Conservation (phyloP, 2,113 vertebrate genomes). For the Todiramphus chloris region DNA sequence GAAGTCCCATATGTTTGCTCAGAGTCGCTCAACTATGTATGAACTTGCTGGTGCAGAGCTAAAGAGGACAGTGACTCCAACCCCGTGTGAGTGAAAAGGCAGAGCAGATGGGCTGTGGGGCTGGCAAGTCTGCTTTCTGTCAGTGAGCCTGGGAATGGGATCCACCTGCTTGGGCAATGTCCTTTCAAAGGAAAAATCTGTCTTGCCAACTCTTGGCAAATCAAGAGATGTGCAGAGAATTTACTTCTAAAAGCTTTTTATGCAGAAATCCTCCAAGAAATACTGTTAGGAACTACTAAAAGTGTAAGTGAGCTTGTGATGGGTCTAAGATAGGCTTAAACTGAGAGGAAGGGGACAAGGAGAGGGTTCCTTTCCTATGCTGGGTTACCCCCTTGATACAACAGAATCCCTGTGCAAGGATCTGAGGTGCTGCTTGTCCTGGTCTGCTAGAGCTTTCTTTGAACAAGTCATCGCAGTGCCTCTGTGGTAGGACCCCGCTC, state of each 20-base stretch:
- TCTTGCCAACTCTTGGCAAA: neutral
- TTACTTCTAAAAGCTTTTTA: neutral
- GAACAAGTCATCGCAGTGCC: neutral
- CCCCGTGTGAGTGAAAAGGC: fast-evolving
- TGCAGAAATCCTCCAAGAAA: neutral
- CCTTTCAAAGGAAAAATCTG: neutral
- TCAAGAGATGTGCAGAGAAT: neutral
- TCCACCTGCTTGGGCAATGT: neutral
- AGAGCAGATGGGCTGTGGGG: neutral
- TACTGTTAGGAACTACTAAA: neutral
- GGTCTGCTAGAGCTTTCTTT: neutral
- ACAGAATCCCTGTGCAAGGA: neutral
- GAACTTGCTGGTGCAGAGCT: neutral
- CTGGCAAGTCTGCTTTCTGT: neutral
- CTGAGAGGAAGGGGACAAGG: neutral
- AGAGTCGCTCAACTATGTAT: neutral
- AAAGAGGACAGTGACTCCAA: neutral
- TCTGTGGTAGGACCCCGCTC: neutral
- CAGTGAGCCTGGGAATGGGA: neutral
- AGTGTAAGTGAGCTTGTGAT: neutral
- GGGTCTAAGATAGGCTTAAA: neutral
- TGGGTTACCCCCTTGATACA: neutral
- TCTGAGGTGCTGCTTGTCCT: neutral
- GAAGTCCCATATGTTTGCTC: neutral
- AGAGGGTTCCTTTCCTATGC: neutral